phyloP scores from a whole-genome alignment of 2,113 vertebrate species.

The Geococcyx californianus region DNA sequence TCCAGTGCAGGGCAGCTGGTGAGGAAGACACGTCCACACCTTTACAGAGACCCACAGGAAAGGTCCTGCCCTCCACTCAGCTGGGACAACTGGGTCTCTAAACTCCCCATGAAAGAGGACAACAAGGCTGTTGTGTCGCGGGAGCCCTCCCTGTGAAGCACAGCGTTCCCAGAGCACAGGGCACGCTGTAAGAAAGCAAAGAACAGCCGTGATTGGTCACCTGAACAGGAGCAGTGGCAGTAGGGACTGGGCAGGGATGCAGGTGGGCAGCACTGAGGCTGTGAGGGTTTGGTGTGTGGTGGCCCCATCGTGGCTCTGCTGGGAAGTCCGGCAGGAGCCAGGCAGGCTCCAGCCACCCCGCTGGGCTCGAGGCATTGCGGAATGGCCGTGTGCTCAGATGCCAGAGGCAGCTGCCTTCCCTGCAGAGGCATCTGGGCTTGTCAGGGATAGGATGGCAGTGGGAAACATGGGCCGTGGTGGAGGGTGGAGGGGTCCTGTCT shows the following conservation, averaged over 20 bases:
- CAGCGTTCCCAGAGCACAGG: background rate
- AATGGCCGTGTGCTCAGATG: fast-evolving
- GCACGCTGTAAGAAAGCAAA: background rate
- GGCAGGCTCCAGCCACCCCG: background rate
- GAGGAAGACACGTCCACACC: background rate
- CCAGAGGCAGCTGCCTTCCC: background rate
- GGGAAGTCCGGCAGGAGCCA: background rate
- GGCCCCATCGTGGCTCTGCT: fast-evolving
- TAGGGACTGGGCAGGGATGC: background rate
- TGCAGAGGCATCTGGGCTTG: background rate
- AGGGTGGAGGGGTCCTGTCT: background rate
- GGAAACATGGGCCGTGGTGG: fast-evolving
- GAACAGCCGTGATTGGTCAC: background rate
- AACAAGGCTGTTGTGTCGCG: background rate
- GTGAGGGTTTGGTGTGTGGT: fast-evolving
- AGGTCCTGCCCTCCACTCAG: background rate
- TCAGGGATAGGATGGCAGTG: too few species aligned
- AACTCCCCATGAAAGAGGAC: fast-evolving
- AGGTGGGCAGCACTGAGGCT: background rate
- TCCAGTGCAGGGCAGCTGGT: background rate
- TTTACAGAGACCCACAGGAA: background rate
- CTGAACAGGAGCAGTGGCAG: background rate
- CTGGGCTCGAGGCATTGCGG: background rate
- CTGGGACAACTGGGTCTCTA: background rate
- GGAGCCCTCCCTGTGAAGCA: background rate